These are phyloP conservation scores for Drosophila neocordata DNA, from an alignment of 1,140 invertebrate genomes.

Conservation along the genomic window DNA sequence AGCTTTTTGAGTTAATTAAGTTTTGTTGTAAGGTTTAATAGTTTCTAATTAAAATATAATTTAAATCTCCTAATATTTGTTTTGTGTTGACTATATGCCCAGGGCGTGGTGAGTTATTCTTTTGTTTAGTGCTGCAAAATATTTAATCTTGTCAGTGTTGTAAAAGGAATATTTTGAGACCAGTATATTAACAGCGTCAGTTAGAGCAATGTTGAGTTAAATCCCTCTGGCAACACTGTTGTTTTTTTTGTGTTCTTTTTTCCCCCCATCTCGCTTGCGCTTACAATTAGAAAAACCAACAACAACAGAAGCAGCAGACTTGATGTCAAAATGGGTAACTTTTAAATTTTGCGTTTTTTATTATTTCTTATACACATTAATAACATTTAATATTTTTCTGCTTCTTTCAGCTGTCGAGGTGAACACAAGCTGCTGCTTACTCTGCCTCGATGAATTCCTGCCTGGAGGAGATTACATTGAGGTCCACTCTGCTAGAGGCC, in stretches of 20 bases:
- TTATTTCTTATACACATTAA: background rate
- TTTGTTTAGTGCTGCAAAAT: background rate
- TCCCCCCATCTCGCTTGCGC: background rate
- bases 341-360: background rate
- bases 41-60: background rate
- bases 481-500: constrained; percentile 38
- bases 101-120: background rate
- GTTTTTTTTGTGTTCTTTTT: constrained; percentile 6
- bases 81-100: background rate
- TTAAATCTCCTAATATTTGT: background rate
- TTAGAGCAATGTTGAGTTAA: too few species aligned
- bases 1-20: too few species aligned
- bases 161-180: background rate
- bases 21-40: too few species aligned
- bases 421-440: constrained; percentile 41
- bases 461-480: constrained; percentile 43
- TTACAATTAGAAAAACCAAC: constrained; percentile 26
- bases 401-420: constrained; percentile 17
- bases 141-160: background rate
- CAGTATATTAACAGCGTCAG: background rate
- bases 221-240: background rate
- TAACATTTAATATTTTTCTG: constrained; percentile 12
- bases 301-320: background rate
- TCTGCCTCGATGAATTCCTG: constrained; percentile 62
- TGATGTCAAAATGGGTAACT: constrained; percentile 35